A percentile compares a stretch with the other conserved stretches of the same genome.
Conservation (phyloP, 2,113 vertebrate genomes). For the Gallinago media region DNA sequence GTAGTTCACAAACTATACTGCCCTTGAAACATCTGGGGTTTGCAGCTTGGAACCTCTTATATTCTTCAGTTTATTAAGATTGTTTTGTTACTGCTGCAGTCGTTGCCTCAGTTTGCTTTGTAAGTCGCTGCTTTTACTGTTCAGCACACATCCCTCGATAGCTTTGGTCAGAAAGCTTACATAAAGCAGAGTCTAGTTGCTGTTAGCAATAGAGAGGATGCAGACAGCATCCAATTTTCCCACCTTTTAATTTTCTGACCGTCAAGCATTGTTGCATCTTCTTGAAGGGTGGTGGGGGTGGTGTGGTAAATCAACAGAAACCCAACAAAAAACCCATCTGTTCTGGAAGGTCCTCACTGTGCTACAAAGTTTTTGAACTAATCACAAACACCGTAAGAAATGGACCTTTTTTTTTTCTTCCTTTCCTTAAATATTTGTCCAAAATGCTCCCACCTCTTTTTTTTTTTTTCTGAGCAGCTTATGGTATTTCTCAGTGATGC, state of each 20-base stretch:
- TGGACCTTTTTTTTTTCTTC: fast-evolving
- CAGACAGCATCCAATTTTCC: background rate
- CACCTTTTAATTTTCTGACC: background rate
- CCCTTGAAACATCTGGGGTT: background rate
- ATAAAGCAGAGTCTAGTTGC: background rate
- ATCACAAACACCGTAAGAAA: background rate
- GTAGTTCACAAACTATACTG: background rate
- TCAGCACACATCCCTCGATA: background rate
- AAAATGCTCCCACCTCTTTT: background rate
- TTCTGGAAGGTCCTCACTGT: background rate
- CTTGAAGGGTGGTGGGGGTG: too few species aligned
- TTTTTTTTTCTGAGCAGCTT: background rate
- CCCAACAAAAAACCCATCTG: background rate
- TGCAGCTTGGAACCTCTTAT: background rate
- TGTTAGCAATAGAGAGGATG: background rate
- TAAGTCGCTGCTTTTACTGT: background rate
- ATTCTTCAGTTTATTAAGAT: background rate
- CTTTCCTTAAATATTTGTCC: background rate
- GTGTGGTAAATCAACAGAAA: background rate
- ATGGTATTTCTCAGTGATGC: background rate
- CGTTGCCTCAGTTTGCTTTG: background rate
- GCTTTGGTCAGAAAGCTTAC: background rate
- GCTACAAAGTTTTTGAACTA: background rate
- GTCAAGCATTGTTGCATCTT: background rate
- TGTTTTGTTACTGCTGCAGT: constrained; percentile 1